Conservation (phyloP, 2,113 vertebrate species). For the Enhydra lutris region DNA sequence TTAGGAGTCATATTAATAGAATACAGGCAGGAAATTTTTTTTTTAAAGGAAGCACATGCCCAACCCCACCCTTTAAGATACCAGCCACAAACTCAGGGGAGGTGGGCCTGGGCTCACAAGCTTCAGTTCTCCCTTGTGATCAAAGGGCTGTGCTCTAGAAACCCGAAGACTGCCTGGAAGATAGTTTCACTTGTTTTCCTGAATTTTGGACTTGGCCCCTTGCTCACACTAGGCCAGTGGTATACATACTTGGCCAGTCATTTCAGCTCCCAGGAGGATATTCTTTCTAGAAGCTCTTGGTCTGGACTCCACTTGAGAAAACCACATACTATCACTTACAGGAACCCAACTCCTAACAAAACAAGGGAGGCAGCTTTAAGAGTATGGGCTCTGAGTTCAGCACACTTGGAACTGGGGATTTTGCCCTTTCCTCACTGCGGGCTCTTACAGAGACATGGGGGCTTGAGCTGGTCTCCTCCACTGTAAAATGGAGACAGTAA, state of each 20-base stretch:
- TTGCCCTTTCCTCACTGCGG: background rate
- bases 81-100: background rate
- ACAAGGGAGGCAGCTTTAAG: background rate
- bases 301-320: background rate
- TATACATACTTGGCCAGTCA: no score
- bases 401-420: no score
- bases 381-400: no score
- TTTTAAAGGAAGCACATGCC: background rate
- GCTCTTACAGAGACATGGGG: background rate
- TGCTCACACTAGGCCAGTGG: background rate
- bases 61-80: background rate
- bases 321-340: background rate
- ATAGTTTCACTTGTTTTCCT: background rate
- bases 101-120: no score
- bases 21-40: background rate
- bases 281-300: background rate
- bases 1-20: background rate
- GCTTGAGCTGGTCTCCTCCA: background rate
- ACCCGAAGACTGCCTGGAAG: background rate
- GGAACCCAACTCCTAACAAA: background rate
- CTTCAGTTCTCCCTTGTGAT: no score
- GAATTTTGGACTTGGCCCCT: no score
- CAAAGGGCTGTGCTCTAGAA: fast-evolving
- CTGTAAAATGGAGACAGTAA: background rate
- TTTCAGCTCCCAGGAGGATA: background rate